phyloP scores from a whole-genome alignment of 2,113 vertebrate genomes.

The Zosterops pallidus region DNA sequence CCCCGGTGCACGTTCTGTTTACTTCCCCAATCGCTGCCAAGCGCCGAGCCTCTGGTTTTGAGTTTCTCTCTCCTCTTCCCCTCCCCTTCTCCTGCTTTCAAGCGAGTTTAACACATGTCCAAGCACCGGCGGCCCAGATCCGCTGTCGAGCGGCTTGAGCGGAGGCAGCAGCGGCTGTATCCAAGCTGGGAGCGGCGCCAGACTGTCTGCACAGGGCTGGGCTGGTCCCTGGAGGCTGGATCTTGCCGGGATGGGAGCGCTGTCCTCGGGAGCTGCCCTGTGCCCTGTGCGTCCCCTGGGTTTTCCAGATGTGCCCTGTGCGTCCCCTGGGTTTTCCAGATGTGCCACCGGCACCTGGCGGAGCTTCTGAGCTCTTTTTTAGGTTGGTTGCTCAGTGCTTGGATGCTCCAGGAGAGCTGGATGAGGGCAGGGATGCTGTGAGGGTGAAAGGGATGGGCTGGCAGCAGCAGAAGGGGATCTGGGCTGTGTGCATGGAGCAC shows the following conservation, averaged over 20 bases:
- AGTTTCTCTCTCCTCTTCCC: not conserved
- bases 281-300: rapidly evolving
- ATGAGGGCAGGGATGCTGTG: not conserved
- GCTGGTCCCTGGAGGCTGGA: not conserved
- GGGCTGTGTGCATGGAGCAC: not conserved
- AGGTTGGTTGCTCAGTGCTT: rapidly evolving
- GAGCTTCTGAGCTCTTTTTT: not conserved
- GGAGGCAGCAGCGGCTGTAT: not conserved
- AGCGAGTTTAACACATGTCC: not conserved
- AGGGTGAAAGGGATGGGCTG: not conserved
- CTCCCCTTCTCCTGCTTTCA: not conserved
- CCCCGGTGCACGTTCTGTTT: not conserved
- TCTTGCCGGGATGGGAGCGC: rapidly evolving
- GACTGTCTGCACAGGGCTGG: constrained; percentile 20
- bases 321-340: rapidly evolving
- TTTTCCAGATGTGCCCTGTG: rapidly evolving
- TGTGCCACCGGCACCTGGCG: not conserved
- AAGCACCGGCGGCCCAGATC: not conserved
- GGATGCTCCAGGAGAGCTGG: not conserved
- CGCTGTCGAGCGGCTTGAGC: not conserved
- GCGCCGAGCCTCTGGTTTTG: not conserved
- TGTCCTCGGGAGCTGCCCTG: rapidly evolving
- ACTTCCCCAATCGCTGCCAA: constrained; percentile 1
- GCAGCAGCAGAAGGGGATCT: not conserved
- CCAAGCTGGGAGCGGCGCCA: not conserved